Conservation (phyloP, 1,140 invertebrate genomes). For the Sitobion miscanthi region DNA sequence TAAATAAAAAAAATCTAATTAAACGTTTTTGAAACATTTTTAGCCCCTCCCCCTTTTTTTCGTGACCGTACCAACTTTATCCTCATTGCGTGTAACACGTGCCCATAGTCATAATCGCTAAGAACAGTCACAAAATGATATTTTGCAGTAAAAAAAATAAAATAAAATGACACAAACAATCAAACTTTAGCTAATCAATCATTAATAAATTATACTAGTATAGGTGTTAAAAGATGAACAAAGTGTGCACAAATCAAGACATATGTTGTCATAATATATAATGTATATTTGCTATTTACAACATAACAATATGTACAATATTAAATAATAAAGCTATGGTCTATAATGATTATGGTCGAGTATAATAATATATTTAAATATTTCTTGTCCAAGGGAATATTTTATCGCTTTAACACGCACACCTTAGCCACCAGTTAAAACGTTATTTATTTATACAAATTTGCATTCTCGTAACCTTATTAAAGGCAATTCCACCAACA, state of each 20-base stretch:
- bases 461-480: slow-evolving; percentile 46
- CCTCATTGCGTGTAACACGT: background rate
- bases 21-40: background rate
- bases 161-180: background rate
- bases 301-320: background rate
- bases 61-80: background rate
- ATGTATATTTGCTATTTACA: background rate
- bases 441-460: slow-evolving; percentile 54
- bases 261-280: background rate
- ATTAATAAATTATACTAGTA: background rate
- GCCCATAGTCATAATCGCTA: background rate
- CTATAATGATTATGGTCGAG: background rate
- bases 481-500: slow-evolving; percentile 24
- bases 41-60: background rate
- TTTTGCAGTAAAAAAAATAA: background rate
- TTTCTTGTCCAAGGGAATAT: background rate
- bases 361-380: background rate
- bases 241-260: background rate
- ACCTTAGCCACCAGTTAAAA: slow-evolving; percentile 23
- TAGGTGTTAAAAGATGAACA: too few species aligned
- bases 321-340: background rate
- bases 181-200: background rate
- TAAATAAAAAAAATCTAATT: background rate
- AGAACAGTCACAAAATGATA: background rate
- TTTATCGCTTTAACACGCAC: slow-evolving; percentile 25